These are phyloP conservation scores for Sinotaia quadrata DNA, from an alignment of 2,888 invertebrate species.

Conservation along the genomic window DNA sequence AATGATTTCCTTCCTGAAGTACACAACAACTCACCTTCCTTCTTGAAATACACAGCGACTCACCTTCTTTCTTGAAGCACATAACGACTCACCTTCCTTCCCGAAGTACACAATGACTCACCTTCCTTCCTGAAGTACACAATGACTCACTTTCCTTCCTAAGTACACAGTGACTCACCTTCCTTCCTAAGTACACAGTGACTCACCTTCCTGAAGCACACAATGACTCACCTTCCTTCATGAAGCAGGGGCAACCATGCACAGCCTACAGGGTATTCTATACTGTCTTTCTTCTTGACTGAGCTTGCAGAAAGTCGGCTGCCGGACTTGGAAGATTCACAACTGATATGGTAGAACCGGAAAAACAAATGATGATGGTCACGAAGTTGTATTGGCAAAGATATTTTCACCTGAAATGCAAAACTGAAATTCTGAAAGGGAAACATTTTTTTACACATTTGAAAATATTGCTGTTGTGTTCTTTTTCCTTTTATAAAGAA, in stretches of 20 bases:
- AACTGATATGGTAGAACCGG: constrained; percentile 95
- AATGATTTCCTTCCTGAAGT: no score
- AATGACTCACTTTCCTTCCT: no score
- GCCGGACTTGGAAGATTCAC: constrained; percentile 73
- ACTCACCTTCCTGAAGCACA: constrained; percentile 1
- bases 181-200: neutral
- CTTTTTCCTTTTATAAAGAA: no score
- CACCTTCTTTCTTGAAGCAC: neutral
- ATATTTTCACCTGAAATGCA: constrained; percentile 81
- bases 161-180: no score
- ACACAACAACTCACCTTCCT: neutral
- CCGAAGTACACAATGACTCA: no score
- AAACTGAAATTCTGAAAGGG: no score
- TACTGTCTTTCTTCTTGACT: constrained; percentile 58
- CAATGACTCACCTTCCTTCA: constrained; percentile 79
- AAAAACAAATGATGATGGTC: constrained; percentile 92
- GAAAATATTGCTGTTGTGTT: no score
- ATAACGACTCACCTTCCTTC: no score
- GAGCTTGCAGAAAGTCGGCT: constrained; percentile 40
- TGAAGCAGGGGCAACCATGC: constrained; percentile 90
- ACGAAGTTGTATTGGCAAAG: constrained; percentile 88
- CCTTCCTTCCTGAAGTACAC: no score
- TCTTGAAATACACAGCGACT: neutral
- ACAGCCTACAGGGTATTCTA: constrained; percentile 85
- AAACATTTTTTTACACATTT: no score